Evolutionary conservation across 2,888 invertebrate species (phyloP).

Genomic region (Parapristionchus giblindavisi): DNA sequence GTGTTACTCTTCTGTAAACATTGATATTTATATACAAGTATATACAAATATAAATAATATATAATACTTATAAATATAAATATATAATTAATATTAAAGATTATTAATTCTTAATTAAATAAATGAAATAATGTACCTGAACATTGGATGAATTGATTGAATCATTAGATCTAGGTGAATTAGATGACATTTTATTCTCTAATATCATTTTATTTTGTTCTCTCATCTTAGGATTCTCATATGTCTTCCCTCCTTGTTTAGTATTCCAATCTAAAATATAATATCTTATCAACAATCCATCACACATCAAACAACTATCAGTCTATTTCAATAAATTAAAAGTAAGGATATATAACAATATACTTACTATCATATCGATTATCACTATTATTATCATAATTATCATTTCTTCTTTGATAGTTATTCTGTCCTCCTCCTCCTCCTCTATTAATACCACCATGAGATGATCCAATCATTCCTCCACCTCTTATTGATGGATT

Average conservation of each 20-base stretch:
- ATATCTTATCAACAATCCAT: neutral
- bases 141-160: too few species aligned
- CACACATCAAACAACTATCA: neutral
- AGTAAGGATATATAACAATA: neutral
- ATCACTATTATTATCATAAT: too few species aligned
- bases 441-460: too few species aligned
- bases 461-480: neutral
- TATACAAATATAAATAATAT: too few species aligned
- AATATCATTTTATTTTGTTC: constrained; percentile 24
- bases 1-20: neutral
- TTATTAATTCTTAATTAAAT: too few species aligned
- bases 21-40: neutral
- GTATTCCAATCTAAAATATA: neutral
- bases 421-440: neutral
- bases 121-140: too few species aligned
- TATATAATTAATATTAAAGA: too few species aligned
- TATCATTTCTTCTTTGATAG: constrained; percentile 16
- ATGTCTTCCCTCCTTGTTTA: constrained; percentile 25
- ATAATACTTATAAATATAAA: too few species aligned
- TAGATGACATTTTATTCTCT: neutral
- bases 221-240: constrained; percentile 13
- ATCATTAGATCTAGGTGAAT: neutral
- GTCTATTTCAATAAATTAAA: neutral
- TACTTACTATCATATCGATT: constrained; percentile 15
- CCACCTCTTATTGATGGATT: constrained; percentile 2